Percentiles rank a stretch among this genome's conserved stretches.
phyloP scores from a whole-genome alignment of 2,888 invertebrate species.

The Drosophila paramelanica region DNA sequence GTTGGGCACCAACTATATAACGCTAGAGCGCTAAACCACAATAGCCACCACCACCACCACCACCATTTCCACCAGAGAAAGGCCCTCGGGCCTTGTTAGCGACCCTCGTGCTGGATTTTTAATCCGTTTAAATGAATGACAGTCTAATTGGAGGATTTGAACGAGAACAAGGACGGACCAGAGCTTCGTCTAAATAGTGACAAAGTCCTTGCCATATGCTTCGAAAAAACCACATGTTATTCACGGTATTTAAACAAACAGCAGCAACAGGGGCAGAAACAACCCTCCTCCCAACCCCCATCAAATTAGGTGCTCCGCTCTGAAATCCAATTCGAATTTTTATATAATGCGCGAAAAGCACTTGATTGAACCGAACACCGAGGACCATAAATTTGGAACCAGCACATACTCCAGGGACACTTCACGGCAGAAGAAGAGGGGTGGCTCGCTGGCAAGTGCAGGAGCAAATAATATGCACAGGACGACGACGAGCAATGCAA shows the following conservation, averaged over 20 bases:
- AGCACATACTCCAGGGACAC: conserved; percentile 63
- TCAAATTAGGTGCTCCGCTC: conserved; percentile 68
- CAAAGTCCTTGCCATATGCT: conserved; percentile 85
- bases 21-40: conserved; percentile 57
- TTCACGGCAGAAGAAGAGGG: conserved; percentile 32
- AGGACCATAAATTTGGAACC: conserved; percentile 16
- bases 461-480: conserved; percentile 19
- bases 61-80: conserved; percentile 13
- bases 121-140: conserved; percentile 85
- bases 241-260: conserved; percentile 84
- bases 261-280: conserved; percentile 65
- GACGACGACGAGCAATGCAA: conserved; percentile 32
- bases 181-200: conserved; percentile 75
- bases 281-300: conserved; percentile 63
- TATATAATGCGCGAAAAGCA: conserved; percentile 83
- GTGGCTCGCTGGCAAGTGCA: conserved; percentile 61
- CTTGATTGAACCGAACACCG: conserved; percentile 68
- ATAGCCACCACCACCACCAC: conserved; percentile 48
- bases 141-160: conserved; percentile 85
- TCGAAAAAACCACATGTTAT: conserved; percentile 85
- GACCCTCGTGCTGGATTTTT: conserved; percentile 63
- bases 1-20: conserved; percentile 33
- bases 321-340: conserved; percentile 83
- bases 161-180: conserved; percentile 46
- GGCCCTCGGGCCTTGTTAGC: conserved; percentile 67